A percentile compares a stretch with the other conserved stretches of the same genome.
Evolutionary conservation across 64 coral and sea anemone genomes (phyloP).

Genomic region (Cladopsammia gracilis): DNA sequence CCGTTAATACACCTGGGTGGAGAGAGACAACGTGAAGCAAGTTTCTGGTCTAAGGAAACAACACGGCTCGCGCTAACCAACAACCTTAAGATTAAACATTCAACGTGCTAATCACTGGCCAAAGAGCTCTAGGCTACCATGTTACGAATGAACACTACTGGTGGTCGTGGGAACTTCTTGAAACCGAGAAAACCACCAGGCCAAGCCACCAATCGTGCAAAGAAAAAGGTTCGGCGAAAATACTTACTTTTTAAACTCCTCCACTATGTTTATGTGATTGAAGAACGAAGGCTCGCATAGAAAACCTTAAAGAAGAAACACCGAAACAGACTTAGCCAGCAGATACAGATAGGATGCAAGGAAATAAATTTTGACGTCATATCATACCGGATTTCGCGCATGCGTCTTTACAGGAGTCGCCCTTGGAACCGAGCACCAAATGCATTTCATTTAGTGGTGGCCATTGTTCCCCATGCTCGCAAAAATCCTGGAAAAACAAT

Average conservation of each 20-base stretch:
- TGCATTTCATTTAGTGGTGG: conserved; percentile 73
- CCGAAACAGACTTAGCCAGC: neutral
- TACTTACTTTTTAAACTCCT: conserved; percentile 49
- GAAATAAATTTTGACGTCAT: neutral
- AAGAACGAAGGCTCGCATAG: conserved; percentile 54
- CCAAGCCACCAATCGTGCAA: too few species aligned
- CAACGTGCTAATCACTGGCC: too few species aligned
- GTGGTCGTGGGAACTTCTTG: too few species aligned
- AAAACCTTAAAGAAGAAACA: conserved; percentile 31
- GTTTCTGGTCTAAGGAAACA: too few species aligned
- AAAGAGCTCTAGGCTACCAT: too few species aligned
- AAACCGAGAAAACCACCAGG: too few species aligned
- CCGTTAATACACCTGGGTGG: too few species aligned
- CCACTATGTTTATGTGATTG: conserved; percentile 27
- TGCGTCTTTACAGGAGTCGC: conserved; percentile 70
- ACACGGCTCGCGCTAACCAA: too few species aligned
- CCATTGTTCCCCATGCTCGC: conserved; percentile 67
- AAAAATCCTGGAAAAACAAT: conserved; percentile 68
- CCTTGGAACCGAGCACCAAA: conserved; percentile 36
- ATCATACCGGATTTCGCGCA: conserved; percentile 67
- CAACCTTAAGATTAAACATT: too few species aligned
- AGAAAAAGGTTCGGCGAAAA: too few species aligned
- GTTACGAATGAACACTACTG: too few species aligned
- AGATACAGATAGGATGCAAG: neutral
- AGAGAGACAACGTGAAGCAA: too few species aligned